Evolutionary conservation across 1,140 invertebrate species (phyloP), one percentile per base, ranked within the genome.

Genomic region (Aporrectodea caliginosa): DNA sequence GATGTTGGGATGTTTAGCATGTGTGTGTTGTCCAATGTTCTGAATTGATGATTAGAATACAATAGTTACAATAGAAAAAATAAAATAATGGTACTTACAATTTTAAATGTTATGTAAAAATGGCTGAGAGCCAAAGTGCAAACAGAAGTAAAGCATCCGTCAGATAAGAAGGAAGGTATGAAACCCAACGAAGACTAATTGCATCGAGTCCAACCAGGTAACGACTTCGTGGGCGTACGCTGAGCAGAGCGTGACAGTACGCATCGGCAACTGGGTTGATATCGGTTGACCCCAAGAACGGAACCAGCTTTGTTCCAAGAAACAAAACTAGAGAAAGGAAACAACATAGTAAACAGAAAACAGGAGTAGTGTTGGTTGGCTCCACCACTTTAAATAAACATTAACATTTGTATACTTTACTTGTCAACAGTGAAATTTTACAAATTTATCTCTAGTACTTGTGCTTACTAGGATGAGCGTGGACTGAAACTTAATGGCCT

Each of bases 191-290:
- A 22, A 58, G 6, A 6, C 6, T 12, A 22, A 12, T 58, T 58
- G 70, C 70, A n/a, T 72, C 70, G 2, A 72, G n/a, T n/a, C 70
- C 70, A 72, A 72, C 27, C 70, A n/a, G 2, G 70, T 72, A 72
- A 6, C 70, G 70, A 72, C 12, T 14, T 6, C 70, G 70, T 12
- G 70, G 70, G 2, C 70, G 27, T 27, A 6, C 27, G 27, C n/a
- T 31, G 70, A 31, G n/a, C 6, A 72, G 12, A 6, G 70, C 70
- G 70, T 27, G 70, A 27, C n/a, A 72, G 70, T 72, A 72, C 2
- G 70, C 70, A 27, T 72, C 30, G 70, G 27, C 30, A 12, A 72
- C 70, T n/a, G n/a, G 70, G 27, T 72, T 72, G 2, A 72, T 6
- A 12, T 72, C 30, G 2, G 70, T n/a, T 31, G 70, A 72, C 22